Evolutionary conservation across 2,888 invertebrate genomes (phyloP), one percentile per base, ranked within the genome.

Genomic region (Trypoxylon attenuatum): DNA sequence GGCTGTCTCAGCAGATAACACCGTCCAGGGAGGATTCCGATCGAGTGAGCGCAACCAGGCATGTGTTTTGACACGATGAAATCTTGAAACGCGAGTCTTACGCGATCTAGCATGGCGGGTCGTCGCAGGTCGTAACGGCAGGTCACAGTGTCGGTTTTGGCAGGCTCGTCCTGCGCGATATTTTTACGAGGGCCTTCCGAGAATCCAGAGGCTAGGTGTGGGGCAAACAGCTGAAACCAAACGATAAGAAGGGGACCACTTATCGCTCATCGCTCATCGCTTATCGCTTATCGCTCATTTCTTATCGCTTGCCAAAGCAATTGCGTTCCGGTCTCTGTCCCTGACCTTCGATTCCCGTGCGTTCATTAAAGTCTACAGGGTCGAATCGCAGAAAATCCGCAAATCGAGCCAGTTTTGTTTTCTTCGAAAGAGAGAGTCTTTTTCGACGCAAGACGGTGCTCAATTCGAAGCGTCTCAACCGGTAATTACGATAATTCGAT

Each of bases 131-230:
- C n/a, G n/a, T n/a, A n/a, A n/a, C 65, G 53, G 70, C 68, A 60
- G 69, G 70, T 27, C 27, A n/a, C 29, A n/a, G n/a, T n/a, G n/a
- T 68, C 69, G 65, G 61, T 76, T 72, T 74, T 69, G 65, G 65
- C 69, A 64, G 66, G n/a, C 54, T 62, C 76, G 79, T 80, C 80
- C 79, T 78, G 74, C n/a, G n/a, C 68, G 78, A 81, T 82, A 82
- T 81, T 80, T 82, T 82, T 82, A 80, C 74, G 80, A 75, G 77
- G 76, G 77, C 81, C 82, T 82, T 82, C 82, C 77, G 71, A 81
- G 82, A 82, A 82, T 68, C 67, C 29, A 1, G 69, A 64, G 73
- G 64, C 76, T 66, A 71, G 60, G 78, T 76, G 72, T 72, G 73
- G 77, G 78, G 77, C 60, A 76, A 81, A 82, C 81, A 81, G 82